Base-by-base conservation (phyloP, 2,888 invertebrate species). In the Zhuqinia jingwanae region DNA sequence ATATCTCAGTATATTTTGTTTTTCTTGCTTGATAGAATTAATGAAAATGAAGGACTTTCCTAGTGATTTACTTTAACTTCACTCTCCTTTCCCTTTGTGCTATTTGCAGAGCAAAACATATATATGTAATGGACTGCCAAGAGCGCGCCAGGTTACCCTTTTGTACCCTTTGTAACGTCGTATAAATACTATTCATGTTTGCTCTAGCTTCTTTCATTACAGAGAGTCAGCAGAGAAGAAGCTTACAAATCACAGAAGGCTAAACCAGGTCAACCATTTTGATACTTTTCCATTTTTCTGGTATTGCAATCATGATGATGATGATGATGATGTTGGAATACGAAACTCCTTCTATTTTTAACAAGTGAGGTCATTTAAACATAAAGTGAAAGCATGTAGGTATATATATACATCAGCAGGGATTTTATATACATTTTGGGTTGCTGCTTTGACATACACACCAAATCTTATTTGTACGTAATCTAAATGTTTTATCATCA, bases 401-500 rank as follows among this genome's bases (percentile, higher is more conserved):
- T n/a, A n/a, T n/a, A n/a, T n/a, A n/a, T n/a, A n/a, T n/a, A n/a
- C n/a, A n/a, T n/a, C n/a, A n/a, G n/a, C n/a, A n/a, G n/a, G n/a
- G n/a, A n/a, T n/a, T n/a, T n/a, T n/a, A 36, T 78, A 70, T 78
- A 75, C 70, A 77, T 84, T 84, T 77, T 65, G 20, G 63, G 47
- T 22, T 45, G 63, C n/a, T 84, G 73, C 70, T 73, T 60, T 73
- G 73, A 75, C 77, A 76, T n/a, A n/a, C 75, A 76, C 60, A 65
- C 53, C 75, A 36, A 47, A 58, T 45, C 65, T 76, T 63, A 63
- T 75, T 85, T 77, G 22, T 80, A 65, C 63, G 42, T 65, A 79
- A 79, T 50, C 65, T 65, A 84, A 84, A 84, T 84, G 68, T 68
- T 84, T 84, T 84, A 60, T 77, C n/a, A n/a, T n/a, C 82, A 63